Base-by-base conservation (phyloP, 2,797 vertebrate genomes). In the Ficedula albicollis region DNA sequence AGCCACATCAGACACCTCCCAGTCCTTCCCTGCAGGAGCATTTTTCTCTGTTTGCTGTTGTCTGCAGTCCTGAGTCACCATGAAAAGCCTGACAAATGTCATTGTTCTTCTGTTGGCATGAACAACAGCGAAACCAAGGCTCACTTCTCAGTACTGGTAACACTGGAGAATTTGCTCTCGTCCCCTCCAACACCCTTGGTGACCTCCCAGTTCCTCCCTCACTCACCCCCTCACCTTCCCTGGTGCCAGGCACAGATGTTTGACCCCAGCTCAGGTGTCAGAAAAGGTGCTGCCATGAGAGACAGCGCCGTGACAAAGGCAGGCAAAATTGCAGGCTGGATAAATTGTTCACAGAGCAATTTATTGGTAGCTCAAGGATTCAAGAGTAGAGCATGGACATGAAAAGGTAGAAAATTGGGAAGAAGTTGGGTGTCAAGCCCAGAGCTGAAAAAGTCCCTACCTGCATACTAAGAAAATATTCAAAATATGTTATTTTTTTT, bases 241-340 rank as follows among this genome's bases (percentile, higher is more conserved):
- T 1, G 0, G 17, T 64, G 29, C 30, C 0, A 0, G 48, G 25
- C 30, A n/a, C 15, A 29, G 41, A 25, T 36, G 14, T 34, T 38
- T 41, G 27, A 30, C 10, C 25, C 27, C 5, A 1, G 2, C n/a
- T 9, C 4, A 1, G 19, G 14, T 59, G 32, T 51, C 1, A 18
- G 62, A 36, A 80, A 36, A 6, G 3, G 41, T 39, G 21, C 59
- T 72, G 76, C 38, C 14, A 3, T 0, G 9, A 29, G 55, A 68
- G 43, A 34, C 34, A 30, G 26, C 0, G 0, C 39, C 0, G 0
- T 54, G 39, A 79, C 26, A 67, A 43, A 21, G 52, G 27, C 17
- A 56, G 32, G 32, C n/a, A 48, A 34, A 48, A 69, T 18, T 19
- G 6, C 34, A 85, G 67, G 27, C 41, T 79, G 51, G 20, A 66